Conservation (phyloP, 2,888 invertebrate genomes). For the Cephonodes hylas region DNA sequence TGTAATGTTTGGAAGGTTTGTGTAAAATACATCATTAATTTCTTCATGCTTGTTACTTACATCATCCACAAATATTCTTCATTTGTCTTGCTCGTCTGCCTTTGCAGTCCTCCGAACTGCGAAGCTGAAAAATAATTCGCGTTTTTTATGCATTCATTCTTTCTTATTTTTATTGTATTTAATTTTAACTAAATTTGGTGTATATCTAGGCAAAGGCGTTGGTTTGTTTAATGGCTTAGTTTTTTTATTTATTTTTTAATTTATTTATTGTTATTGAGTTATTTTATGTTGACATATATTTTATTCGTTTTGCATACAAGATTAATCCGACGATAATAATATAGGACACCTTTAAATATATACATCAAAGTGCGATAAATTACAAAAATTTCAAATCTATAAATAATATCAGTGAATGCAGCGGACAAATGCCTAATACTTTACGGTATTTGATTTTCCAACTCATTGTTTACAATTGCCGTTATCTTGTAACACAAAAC, state of each 20-base stretch:
- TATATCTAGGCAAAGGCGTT: no score
- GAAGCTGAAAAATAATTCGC: slow-evolving; percentile 43
- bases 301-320: not conserved
- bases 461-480: not conserved
- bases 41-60: slow-evolving; percentile 46
- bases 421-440: no score
- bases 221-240: no score
- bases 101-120: slow-evolving; percentile 49
- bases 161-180: no score
- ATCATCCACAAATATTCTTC: slow-evolving; percentile 77
- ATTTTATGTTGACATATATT: not conserved
- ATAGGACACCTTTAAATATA: not conserved
- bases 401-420: no score
- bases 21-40: no score
- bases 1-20: no score
- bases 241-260: no score
- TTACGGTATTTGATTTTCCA: not conserved
- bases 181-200: no score
- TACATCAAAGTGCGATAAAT: not conserved
- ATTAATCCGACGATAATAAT: not conserved
- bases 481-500: not conserved
- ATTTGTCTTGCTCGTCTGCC: slow-evolving; percentile 60
- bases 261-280: not conserved
- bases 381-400: no score
- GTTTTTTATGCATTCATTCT: not conserved